Base-by-base conservation (phyloP, 2,113 vertebrate species). In the Peromyscus leucopus region DNA sequence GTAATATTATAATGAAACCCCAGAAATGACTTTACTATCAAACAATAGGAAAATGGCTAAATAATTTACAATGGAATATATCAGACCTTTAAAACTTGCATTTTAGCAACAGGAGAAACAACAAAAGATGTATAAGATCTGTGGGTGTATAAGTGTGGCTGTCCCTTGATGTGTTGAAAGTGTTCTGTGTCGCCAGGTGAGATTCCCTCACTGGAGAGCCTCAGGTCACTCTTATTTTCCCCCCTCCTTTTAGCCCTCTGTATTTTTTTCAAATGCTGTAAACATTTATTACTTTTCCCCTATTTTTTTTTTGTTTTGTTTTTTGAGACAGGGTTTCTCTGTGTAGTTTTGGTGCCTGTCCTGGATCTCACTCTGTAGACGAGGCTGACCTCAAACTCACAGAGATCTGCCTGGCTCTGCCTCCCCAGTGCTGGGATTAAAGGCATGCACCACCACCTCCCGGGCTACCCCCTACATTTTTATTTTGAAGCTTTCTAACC, bases 21-120 rank as follows among this genome's bases (percentile, higher is more conserved):
- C 39, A 63, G 51, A 96, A 90, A 87, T 46, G 7, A 16, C 79
- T 93, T 94, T 67, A 93, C 65, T 82, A 65, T 89, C 72, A 96
- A 78, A 82, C 67, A 80, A 74, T 3, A 13, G 67, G 11, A 90
- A 22, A 94, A 90, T 57, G 48, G 67, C 33, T 80, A 90, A 90
- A 72, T 90, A 90, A 65, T 79, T 74, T 78, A 79, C 28, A 36
- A 67, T 51, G 42, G 16, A 57, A 76, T 51, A 33, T 31, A 71
- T 7, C 42, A 89, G 42, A 22, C 16, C 48, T 59, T 86, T 83
- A 83, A 94, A 84, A 95, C n/a, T 61, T 51, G 24, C 84, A 65
- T 74, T 89, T 90, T 51, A 57, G 17, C 39, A 22, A 75, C 80
- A 63, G 31, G 46, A 88, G 42, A 71, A 78, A 59, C 63, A 17